These are phyloP conservation scores for Vespertilio murinus DNA, from an alignment of 2,797 vertebrate species.

Conservation along the genomic window DNA sequence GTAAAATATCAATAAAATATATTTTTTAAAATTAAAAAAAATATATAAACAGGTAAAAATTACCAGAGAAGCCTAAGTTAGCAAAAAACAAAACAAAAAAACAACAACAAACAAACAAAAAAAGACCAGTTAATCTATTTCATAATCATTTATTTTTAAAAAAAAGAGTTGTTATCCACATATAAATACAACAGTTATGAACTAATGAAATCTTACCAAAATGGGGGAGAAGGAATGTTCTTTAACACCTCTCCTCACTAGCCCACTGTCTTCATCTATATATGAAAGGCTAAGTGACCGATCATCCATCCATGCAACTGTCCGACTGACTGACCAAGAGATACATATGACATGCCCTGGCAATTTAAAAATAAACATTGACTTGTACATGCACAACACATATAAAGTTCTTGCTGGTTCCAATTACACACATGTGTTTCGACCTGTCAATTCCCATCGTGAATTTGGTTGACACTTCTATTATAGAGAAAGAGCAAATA, in stretches of 20 bases:
- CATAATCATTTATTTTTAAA: background rate
- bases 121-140: background rate
- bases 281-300: no score
- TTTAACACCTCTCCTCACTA: background rate
- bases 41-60: background rate
- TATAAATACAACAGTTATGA: constrained; percentile 47
- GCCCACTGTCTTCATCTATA: background rate
- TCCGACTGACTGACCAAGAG: no score
- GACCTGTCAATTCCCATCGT: no score
- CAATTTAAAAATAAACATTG: no score
- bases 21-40: background rate
- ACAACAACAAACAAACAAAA: background rate
- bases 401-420: no score
- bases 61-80: background rate
- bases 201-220: constrained; percentile 28
- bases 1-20: no score
- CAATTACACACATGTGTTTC: no score
- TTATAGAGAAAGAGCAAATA: no score
- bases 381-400: no score
- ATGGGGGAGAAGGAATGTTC: background rate
- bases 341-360: no score
- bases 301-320: no score
- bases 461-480: no score
- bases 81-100: background rate
- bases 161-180: background rate